These are phyloP conservation scores for Syngnathus acus DNA, from an alignment of 2,797 vertebrate species.

Conservation along the genomic window DNA sequence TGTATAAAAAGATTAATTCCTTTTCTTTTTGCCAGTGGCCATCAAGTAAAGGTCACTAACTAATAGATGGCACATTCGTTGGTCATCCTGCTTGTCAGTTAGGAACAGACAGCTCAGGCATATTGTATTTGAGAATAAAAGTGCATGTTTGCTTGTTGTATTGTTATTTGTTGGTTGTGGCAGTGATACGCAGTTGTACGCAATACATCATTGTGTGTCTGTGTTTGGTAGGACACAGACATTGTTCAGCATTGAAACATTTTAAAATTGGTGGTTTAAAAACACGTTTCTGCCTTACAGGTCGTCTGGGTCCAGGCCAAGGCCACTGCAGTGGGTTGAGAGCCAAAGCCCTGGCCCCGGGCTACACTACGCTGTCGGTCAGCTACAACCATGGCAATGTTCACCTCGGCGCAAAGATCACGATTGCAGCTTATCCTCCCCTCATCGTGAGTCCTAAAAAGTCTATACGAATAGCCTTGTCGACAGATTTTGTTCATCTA, in stretches of 20 bases:
- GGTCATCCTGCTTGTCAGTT: conserved; percentile 1
- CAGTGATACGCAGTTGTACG: not conserved
- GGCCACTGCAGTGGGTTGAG: conserved; percentile 72
- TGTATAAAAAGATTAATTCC: too few species aligned
- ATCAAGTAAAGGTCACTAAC: conserved; percentile 4
- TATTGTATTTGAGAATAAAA: not conserved
- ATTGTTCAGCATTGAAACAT: not conserved
- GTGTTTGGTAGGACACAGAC: not conserved
- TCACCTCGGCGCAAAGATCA: conserved; percentile 82
- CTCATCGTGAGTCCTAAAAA: conserved; percentile 72
- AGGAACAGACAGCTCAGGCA: not conserved
- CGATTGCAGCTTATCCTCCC: conserved; percentile 80
- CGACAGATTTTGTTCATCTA: conserved; percentile 1
- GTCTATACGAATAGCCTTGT: not conserved
- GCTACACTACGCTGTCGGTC: conserved; percentile 71
- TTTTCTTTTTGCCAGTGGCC: not conserved
- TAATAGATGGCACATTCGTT: not conserved
- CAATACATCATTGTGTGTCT: not conserved
- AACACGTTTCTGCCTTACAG: conserved; percentile 36
- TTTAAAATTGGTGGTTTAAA: not conserved
- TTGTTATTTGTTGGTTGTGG: not conserved
- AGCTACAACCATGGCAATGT: conserved; percentile 75
- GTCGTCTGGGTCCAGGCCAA: conserved; percentile 59
- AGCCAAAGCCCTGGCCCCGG: conserved; percentile 75
- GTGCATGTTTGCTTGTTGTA: not conserved